phyloP scores from a whole-genome alignment of 2,888 invertebrate genomes.

The Platyscelio sp. region DNA sequence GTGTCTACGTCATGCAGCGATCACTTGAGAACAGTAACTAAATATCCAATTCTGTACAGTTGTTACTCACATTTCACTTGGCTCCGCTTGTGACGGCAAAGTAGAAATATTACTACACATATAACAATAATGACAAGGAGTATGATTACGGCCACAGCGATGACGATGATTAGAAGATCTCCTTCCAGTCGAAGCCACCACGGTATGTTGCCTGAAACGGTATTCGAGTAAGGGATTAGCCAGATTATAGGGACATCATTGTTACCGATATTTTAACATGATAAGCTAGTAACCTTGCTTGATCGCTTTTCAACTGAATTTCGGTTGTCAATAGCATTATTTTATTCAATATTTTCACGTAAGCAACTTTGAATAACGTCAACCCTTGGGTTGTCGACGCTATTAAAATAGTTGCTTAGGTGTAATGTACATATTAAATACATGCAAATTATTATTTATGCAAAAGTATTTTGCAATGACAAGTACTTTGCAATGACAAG shows the following conservation, averaged over 20 bases:
- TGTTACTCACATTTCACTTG: slow-evolving; percentile 92
- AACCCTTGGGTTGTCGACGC: too few species aligned
- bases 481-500: too few species aligned
- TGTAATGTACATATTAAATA: too few species aligned
- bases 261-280: slow-evolving; percentile 25
- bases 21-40: slow-evolving; percentile 41
- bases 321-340: neutral
- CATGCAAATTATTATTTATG: too few species aligned
- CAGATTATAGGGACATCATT: slow-evolving; percentile 45
- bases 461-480: too few species aligned
- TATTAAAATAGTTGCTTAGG: too few species aligned
- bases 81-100: slow-evolving; percentile 93
- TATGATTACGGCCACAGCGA: slow-evolving; percentile 89
- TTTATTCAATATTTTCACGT: too few species aligned
- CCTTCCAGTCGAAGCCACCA: slow-evolving; percentile 94
- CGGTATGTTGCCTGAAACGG: slow-evolving; percentile 89
- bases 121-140: slow-evolving; percentile 91
- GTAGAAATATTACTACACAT: slow-evolving; percentile 94
- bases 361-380: too few species aligned
- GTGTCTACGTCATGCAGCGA: slow-evolving; percentile 46
- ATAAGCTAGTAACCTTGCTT: neutral
- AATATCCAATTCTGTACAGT: neutral
- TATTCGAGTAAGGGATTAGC: slow-evolving; percentile 38
- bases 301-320: neutral
- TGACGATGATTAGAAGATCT: slow-evolving; percentile 92